These are phyloP conservation scores for Equus quagga DNA, from an alignment of 2,113 vertebrate genomes.

Conservation along the genomic window DNA sequence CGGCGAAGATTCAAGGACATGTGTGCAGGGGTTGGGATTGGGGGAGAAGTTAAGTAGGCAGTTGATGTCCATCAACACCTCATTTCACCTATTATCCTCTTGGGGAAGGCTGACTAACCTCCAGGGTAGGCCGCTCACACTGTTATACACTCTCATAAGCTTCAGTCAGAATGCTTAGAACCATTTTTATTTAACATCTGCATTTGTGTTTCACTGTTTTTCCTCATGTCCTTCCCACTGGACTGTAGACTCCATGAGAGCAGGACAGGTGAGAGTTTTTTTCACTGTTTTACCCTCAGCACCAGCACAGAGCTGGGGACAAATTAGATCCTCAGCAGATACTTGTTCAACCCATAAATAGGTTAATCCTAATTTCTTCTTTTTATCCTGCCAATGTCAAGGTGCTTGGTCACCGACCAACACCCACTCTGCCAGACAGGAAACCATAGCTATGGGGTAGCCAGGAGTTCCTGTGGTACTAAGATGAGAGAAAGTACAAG, in stretches of 20 bases:
- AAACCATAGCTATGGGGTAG: constrained; percentile 28
- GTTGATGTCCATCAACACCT: background rate
- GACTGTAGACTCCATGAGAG: background rate
- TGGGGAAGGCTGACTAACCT: background rate
- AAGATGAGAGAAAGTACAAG: background rate
- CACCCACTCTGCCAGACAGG: background rate
- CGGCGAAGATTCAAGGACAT: background rate
- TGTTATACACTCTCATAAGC: background rate
- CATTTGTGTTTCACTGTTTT: background rate
- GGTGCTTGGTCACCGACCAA: constrained; percentile 34
- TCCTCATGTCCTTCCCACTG: background rate
- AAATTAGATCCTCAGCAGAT: background rate
- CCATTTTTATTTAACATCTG: background rate
- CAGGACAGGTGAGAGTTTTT: background rate
- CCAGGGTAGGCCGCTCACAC: background rate
- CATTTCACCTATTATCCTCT: background rate
- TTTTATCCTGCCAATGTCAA: constrained; percentile 38
- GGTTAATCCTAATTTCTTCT: background rate
- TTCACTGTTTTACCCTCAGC: background rate
- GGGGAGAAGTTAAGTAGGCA: background rate
- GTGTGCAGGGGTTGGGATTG: background rate
- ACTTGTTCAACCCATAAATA: background rate
- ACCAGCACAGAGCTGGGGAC: background rate
- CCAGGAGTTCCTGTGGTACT: background rate
- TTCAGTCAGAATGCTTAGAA: background rate